Evolutionary conservation across 2,888 invertebrate species (phyloP).

Genomic region (Eurytoma californica): DNA sequence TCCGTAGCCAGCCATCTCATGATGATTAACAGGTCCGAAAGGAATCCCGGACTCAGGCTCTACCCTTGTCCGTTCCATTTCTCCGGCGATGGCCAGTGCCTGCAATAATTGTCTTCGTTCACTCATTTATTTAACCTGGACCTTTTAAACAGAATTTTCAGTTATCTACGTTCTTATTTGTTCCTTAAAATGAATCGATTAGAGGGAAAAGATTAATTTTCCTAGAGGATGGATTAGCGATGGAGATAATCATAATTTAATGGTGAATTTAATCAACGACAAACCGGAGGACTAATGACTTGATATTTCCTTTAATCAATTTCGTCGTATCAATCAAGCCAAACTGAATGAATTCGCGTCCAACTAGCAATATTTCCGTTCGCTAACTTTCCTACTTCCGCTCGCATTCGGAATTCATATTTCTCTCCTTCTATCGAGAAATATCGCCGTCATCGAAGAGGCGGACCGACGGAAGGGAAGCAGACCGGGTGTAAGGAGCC

Average conservation of each 20-base stretch:
- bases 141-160: too few species aligned
- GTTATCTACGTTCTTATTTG: too few species aligned
- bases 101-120: background rate
- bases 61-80: too few species aligned
- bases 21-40: slow-evolving; percentile 58
- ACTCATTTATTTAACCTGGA: too few species aligned
- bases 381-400: slow-evolving; percentile 6
- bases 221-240: too few species aligned
- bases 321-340: slow-evolving; percentile 14
- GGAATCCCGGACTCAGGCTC: slow-evolving; percentile 33
- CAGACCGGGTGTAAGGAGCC: background rate
- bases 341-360: slow-evolving; percentile 37
- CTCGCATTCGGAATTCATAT: slow-evolving; percentile 14
- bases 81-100: too few species aligned
- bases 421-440: slow-evolving; percentile 7
- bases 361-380: slow-evolving; percentile 17
- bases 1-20: slow-evolving; percentile 22
- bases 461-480: background rate
- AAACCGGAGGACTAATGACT: slow-evolving; percentile 27
- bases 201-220: too few species aligned
- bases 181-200: too few species aligned
- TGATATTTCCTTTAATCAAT: slow-evolving; percentile 42
- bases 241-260: too few species aligned
- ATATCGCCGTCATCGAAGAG: slow-evolving; percentile 29
- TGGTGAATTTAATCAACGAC: slow-evolving; percentile 5